These are phyloP conservation scores for Carassius auratus DNA, from an alignment of 2,113 vertebrate genomes.

Conservation along the genomic window DNA sequence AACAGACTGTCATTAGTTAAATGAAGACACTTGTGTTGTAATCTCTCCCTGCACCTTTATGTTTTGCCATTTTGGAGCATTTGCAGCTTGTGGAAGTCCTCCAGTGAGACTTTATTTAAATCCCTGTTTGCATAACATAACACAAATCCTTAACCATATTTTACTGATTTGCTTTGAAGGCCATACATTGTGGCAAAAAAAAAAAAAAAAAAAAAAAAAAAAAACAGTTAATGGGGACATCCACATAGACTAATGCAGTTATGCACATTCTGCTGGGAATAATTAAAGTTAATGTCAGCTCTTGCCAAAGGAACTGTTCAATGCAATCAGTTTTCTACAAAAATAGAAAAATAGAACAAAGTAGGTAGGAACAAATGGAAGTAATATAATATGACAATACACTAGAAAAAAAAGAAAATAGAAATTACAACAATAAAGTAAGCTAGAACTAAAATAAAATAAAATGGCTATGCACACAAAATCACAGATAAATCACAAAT, in stretches of 20 bases:
- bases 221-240: constrained; percentile 13
- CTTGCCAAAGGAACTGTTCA: constrained; percentile 20
- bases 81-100: neutral
- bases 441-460: too few relatives aligned
- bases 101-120: constrained; percentile 22
- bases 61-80: constrained; percentile 28
- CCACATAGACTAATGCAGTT: constrained; percentile 17
- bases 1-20: constrained; percentile 37
- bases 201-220: too few relatives aligned
- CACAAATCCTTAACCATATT: constrained; percentile 15
- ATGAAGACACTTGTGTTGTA: constrained; percentile 31
- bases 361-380: too few relatives aligned
- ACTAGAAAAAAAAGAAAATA: too few relatives aligned
- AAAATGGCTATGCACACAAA: too few relatives aligned
- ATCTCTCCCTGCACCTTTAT: constrained; percentile 19
- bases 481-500: too few relatives aligned
- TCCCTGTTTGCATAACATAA: constrained; percentile 26
- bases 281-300: constrained; percentile 22
- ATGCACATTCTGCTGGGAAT: constrained; percentile 40
- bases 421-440: too few relatives aligned
- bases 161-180: constrained; percentile 31
- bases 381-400: too few relatives aligned
- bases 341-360: too few relatives aligned
- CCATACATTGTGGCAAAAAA: constrained; percentile 3
- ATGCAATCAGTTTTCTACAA: neutral